Percentiles rank a stretch among this genome's conserved stretches.
Evolutionary conservation across 2,113 vertebrate species (phyloP).

Genomic region (Grallaria varia): DNA sequence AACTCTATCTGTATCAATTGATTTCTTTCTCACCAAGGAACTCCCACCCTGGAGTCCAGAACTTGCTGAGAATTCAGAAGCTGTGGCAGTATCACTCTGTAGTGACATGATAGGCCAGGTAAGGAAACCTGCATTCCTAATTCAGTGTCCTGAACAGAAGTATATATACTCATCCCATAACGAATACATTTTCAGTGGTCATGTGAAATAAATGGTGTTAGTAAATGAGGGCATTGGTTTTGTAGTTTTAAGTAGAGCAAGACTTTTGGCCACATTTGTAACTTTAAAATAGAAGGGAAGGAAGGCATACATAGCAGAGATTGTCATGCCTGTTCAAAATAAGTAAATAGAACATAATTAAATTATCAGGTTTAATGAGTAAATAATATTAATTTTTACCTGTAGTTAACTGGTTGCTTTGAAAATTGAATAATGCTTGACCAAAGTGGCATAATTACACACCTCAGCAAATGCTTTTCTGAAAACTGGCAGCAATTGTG

Average conservation of each 20-base stretch:
- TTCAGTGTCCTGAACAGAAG: not conserved
- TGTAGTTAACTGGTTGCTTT: not conserved
- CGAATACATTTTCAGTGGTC: not conserved
- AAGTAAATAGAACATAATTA: not conserved
- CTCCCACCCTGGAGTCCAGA: constrained; percentile 6
- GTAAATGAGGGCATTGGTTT: not conserved
- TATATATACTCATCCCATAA: not conserved
- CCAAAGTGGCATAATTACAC: not conserved
- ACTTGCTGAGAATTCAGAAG: constrained; percentile 36
- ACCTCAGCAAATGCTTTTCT: not conserved
- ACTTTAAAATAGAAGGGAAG: not conserved
- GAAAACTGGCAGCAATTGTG: not conserved
- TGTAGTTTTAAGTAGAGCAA: not conserved
- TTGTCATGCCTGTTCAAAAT: not conserved
- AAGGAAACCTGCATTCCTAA: constrained; percentile 12
- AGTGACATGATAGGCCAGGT: constrained; percentile 34
- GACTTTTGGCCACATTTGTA: not conserved
- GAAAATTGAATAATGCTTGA: not conserved
- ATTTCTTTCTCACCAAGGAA: constrained; percentile 39
- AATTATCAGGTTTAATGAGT: not conserved
- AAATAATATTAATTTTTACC: not conserved
- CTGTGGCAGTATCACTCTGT: constrained; percentile 20
- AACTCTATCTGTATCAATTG: not conserved
- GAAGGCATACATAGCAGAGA: not conserved
- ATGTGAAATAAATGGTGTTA: not conserved